A percentile compares a stretch with the other conserved stretches of the same genome.
Conservation (phyloP, 2,797 vertebrate genomes). For the Zonotrichia albicollis region DNA sequence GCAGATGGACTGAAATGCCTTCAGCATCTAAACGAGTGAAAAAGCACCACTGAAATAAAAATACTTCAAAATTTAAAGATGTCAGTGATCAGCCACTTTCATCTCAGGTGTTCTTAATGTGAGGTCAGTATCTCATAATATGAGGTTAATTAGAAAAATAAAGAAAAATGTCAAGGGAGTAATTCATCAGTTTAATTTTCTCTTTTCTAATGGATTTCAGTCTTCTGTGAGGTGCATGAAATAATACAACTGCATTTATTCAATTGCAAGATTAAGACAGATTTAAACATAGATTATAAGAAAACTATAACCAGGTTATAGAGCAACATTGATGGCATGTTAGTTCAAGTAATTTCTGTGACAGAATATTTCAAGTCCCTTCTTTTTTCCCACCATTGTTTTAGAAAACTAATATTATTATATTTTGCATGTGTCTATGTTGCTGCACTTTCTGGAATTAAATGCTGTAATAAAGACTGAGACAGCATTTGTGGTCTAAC, state of each 20-base stretch:
- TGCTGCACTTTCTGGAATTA: neutral
- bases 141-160: slow-evolving; percentile 63
- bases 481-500: neutral
- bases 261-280: neutral
- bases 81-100: slow-evolving; percentile 31
- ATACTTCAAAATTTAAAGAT: slow-evolving; percentile 38
- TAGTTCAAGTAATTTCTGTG: neutral
- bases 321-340: neutral
- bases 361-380: neutral
- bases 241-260: neutral
- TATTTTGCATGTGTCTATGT: neutral
- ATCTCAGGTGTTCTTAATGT: slow-evolving; percentile 42
- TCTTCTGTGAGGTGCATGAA: neutral
- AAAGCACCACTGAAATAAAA: slow-evolving; percentile 42
- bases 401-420: neutral
- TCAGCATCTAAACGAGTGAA: slow-evolving; percentile 50
- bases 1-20: slow-evolving; percentile 57
- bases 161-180: slow-evolving; percentile 58
- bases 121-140: slow-evolving; percentile 44
- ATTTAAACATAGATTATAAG: neutral
- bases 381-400: neutral
- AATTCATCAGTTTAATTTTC: slow-evolving; percentile 14
- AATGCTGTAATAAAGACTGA: neutral
- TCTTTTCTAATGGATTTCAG: slow-evolving; percentile 6
- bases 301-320: neutral